Base-by-base conservation (phyloP, 2,113 vertebrate species). In the Trinectes maculatus region DNA sequence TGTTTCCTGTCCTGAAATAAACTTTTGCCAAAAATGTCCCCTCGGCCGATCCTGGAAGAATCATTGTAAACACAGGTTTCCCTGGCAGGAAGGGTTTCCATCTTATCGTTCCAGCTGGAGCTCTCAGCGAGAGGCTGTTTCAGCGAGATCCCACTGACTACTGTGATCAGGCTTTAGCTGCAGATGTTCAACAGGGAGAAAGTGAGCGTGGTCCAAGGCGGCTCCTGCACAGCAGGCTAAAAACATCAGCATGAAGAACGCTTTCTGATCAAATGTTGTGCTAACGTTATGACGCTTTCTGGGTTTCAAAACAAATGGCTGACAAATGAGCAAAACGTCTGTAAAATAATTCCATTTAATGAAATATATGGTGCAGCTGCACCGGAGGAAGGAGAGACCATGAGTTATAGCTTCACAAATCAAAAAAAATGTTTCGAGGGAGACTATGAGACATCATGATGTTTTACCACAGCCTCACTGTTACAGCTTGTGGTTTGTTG, bases 1-100 rank as follows among this genome's bases (percentile, higher is more conserved):
- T 7, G 5, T 16, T 51, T 85, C 55, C 61, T 65, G 54, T 65
- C 43, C 48, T 74, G 56, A 57, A 40, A 19, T n/a, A 56, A 71
- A 54, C 42, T 58, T 39, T 48, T 47, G 53, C 29, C 4, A 18
- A 22, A 61, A 55, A 47, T 31, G 28, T 24, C 3, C 24, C 31
- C 47, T 21, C 26, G 69, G 56, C 8, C 8, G 2, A 28, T 44
- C 33, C 53, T 71, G 66, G 25, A 64, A 60, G 43, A 57, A 7
- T 31, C 42, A 16, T 36, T 46, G 26, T 52, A 34, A 69, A 61
- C 33, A 31, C 2, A 1, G 28, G 13, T 6, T 39, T 43, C 25
- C 22, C 3, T 7, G 6, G 36, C 26, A 62, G 22, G 19, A 55
- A 16, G 9, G 2, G 15, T 15, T 21, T 62, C 16, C 8, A 43